Percentiles rank a stretch among this genome's conserved stretches.
Evolutionary conservation across 1,140 invertebrate species (phyloP).

Genomic region (Microplitis demolitor): DNA sequence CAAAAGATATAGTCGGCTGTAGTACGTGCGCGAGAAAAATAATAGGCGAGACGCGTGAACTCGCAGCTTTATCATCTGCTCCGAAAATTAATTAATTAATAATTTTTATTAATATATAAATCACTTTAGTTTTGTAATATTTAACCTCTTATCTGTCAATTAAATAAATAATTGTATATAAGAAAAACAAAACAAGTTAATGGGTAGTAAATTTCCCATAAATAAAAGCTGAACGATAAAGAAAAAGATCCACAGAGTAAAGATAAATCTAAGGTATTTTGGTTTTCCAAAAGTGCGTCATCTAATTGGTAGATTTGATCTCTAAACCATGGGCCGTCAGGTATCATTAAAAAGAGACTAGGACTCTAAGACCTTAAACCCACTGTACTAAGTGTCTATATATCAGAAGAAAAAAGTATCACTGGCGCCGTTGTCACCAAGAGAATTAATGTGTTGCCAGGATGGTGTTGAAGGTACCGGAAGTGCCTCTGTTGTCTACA

Average conservation of each 20-base stretch:
- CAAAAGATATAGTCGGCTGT: background rate
- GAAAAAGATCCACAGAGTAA: too few species aligned
- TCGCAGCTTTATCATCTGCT: background rate
- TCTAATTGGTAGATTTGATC: background rate
- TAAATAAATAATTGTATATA: too few species aligned
- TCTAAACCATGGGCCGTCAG: background rate
- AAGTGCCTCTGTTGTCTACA: conserved; percentile 15
- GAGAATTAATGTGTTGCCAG: conserved; percentile 24
- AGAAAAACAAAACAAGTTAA: too few species aligned
- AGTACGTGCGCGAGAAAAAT: conserved; percentile 17
- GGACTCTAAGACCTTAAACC: background rate
- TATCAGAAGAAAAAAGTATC: conserved; percentile 14
- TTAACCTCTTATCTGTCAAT: too few species aligned
- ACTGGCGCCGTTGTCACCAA: conserved; percentile 26
- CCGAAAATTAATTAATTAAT: background rate
- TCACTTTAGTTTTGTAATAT: too few species aligned
- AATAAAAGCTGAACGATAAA: too few species aligned
- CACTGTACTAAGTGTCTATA: conserved; percentile 6
- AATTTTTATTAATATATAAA: too few species aligned
- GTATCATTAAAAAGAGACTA: conserved; percentile 13
- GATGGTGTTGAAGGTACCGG: conserved; percentile 14
- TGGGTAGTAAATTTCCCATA: too few species aligned
- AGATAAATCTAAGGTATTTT: background rate
- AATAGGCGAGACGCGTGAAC: background rate
- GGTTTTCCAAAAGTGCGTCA: background rate